phyloP scores from a whole-genome alignment of 2,113 vertebrate genomes.

The Hiodon tergisus region DNA sequence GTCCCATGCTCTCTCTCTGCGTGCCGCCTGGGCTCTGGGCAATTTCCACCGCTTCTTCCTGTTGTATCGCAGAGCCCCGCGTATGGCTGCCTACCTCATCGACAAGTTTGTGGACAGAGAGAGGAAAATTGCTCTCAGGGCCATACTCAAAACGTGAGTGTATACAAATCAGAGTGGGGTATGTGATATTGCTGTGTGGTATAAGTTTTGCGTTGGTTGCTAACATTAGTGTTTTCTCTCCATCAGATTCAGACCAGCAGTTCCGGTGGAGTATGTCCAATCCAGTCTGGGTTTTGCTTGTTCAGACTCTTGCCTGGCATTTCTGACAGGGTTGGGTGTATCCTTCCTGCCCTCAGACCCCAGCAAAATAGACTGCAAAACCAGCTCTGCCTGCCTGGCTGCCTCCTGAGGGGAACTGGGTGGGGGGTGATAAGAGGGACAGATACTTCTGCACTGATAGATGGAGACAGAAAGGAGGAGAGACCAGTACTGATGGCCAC shows the following conservation, averaged over 20 bases:
- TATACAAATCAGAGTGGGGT: not conserved
- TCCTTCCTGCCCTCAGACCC: conserved; percentile 69
- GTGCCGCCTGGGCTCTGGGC: conserved; percentile 81
- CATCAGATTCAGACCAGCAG: conserved; percentile 64
- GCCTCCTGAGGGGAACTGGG: conserved; percentile 59
- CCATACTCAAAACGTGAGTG: conserved; percentile 90
- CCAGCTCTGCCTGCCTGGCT: conserved; percentile 72
- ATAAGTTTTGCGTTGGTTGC: conserved; percentile 10
- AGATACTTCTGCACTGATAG: not conserved
- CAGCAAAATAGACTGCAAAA: conserved; percentile 84
- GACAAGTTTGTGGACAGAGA: conserved; percentile 90
- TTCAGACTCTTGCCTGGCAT: conserved; percentile 81
- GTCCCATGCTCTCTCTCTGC: conserved; percentile 72
- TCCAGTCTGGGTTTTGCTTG: conserved; percentile 78
- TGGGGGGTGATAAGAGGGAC: conserved; percentile 9
- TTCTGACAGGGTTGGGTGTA: conserved; percentile 77
- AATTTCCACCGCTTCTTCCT: conserved; percentile 85
- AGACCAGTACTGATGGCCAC: not conserved
- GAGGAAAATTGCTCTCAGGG: conserved; percentile 76
- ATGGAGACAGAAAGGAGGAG: not conserved
- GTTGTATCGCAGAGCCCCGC: conserved; percentile 73
- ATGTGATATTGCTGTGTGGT: not conserved
- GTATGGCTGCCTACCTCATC: conserved; percentile 86
- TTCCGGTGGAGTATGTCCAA: conserved; percentile 80
- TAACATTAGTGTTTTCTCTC: conserved; percentile 2